phyloP scores from a whole-genome alignment of 2,888 invertebrate species.

The Boloria selene region DNA sequence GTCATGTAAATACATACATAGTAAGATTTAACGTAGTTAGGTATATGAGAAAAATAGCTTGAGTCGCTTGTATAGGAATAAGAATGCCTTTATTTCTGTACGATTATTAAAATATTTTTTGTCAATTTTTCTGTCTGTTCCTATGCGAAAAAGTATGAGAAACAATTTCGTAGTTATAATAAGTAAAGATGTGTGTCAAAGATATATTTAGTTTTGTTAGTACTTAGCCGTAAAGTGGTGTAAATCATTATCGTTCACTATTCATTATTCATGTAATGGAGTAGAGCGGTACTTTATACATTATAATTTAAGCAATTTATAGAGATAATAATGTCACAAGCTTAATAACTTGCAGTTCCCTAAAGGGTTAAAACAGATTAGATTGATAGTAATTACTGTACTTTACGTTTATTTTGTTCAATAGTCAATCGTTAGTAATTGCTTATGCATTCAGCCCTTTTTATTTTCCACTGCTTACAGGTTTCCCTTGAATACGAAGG shows the following conservation, averaged over 20 bases:
- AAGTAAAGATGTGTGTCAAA: too few relatives aligned
- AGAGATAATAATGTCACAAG: slow-evolving; percentile 13
- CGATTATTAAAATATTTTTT: too few relatives aligned
- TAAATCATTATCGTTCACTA: background rate
- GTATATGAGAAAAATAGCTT: background rate
- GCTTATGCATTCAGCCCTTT: too few relatives aligned
- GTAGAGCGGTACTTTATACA: slow-evolving; percentile 15
- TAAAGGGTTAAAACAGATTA: slow-evolving; percentile 15
- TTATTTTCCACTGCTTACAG: too few relatives aligned
- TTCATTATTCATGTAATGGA: slow-evolving; percentile 14
- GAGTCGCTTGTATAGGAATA: too few relatives aligned
- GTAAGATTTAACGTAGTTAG: background rate
- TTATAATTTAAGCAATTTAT: slow-evolving; percentile 17
- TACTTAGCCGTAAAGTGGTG: background rate
- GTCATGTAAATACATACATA: background rate
- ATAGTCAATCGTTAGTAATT: too few relatives aligned
- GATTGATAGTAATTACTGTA: slow-evolving; percentile 8
- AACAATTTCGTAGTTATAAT: too few relatives aligned
- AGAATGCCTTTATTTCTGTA: too few relatives aligned
- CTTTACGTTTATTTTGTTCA: background rate
- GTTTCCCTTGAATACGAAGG: too few relatives aligned
- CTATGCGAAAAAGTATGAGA: too few relatives aligned
- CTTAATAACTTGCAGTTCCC: slow-evolving; percentile 18
- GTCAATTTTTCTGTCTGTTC: too few relatives aligned
- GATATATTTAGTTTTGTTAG: too few relatives aligned